These are phyloP conservation scores for Varanus salvator DNA, from an alignment of 2,113 vertebrate species.

Conservation along the genomic window DNA sequence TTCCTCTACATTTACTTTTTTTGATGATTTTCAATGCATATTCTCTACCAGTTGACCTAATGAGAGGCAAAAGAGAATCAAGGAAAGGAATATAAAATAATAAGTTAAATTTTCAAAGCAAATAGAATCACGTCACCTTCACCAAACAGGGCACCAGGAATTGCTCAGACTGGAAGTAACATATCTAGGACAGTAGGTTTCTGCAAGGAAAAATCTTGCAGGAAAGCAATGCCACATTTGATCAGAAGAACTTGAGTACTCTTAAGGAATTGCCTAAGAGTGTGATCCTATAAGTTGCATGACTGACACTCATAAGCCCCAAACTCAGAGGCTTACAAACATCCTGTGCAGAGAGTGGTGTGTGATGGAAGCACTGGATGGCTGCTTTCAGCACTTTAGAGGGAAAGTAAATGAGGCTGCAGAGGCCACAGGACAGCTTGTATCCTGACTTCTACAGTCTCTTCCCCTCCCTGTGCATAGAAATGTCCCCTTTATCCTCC, in stretches of 20 bases:
- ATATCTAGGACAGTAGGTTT: background rate
- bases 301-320: no score
- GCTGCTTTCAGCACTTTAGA: no score
- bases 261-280: background rate
- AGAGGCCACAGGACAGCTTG: no score
- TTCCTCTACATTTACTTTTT: slow-evolving; percentile 97
- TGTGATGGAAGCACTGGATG: no score
- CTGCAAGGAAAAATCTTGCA: background rate
- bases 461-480: no score
- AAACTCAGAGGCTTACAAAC: no score
- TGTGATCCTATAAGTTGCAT: no score
- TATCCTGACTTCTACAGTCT: no score
- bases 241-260: background rate
- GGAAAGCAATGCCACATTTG: no score
- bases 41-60: slow-evolving; percentile 91
- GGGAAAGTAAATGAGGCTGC: no score
- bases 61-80: slow-evolving; percentile 37
- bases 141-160: background rate
- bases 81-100: background rate
- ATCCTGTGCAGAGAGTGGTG: no score
- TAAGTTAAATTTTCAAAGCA: background rate
- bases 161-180: background rate
- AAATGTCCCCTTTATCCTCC: no score
- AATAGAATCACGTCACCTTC: background rate
- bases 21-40: slow-evolving; percentile 98